Base-by-base conservation (phyloP, 37 sponge, comb jelly and placozoan species). In the Tethya wilhelma region DNA sequence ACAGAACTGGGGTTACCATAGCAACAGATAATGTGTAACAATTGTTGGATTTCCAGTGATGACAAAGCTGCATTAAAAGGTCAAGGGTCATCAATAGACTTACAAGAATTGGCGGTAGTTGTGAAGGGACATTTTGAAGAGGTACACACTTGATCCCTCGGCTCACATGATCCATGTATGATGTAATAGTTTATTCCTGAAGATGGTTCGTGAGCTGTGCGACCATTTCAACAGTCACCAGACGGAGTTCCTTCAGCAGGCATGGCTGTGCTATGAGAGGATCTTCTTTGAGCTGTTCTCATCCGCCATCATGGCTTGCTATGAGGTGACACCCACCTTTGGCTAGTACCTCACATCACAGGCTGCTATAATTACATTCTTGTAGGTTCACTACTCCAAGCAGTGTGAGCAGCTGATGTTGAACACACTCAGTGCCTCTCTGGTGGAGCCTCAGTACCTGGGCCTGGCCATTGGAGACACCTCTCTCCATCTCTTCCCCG, bases 241-340 rank as follows among this genome's bases (percentile, higher is more conserved):
- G 22, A 31, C 19, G 57, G 53, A 46, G 17, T 68, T 79, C 57
- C 44, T n/a, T 20, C 69, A 79, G 14, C 53, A 67, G 56, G 59
- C 40, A 14, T 68, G 80, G 69, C 56, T 79, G n/a, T 66, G 56
- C 55, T 79, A 79, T 67, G 80, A 79, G 57, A 45, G 38, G 9
- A 23, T 79, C 34, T 79, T 79, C 68, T 79, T 67, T 49, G 80
- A 79, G 38, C 20, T 4, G 0, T 79, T 45, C 38, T 22, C 28
- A 3, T 53, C 55, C 37, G 6, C 3, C 1, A 32, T 79, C 5
- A 38, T 79, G 0, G 20, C 46, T 11, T 37, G 49, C 53, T 79
- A 79, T 46, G 57, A 79, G 68, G 80, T 79, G 26, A n/a, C 8
- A 17, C 7, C n/a, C n/a, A n/a, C n/a, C n/a, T n/a, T n/a, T n/a